Base-by-base conservation (phyloP, 2,888 invertebrate species). In the Harmothoe impar region DNA sequence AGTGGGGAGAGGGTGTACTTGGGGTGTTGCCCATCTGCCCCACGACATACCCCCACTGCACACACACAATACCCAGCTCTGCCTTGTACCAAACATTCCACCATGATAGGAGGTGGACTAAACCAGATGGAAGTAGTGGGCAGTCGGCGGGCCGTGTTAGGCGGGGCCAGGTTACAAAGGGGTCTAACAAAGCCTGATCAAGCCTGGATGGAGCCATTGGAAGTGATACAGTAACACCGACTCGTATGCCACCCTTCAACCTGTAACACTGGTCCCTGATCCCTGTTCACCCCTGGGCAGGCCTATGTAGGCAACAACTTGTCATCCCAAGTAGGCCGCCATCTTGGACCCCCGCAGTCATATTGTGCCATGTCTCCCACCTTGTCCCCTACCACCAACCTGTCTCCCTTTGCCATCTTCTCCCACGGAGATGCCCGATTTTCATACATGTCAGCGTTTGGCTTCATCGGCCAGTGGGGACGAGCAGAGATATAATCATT, bases 201-300 rank as follows among this genome's bases (percentile, higher is more conserved):
- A 35, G 81, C 81, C 81, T 81, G 81, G 35, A 35, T 81, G 81
- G 81, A 33, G 81, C 81, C 43, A 35, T 81, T 81, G 5, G 35
- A 1, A 3, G 43, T 7, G 15, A 35, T 35, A 81, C 35, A 81
- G 81, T 81, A 81, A 33, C 81, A 77, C n/a, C 62, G 25, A 17
- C 31, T 17, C 31, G 29, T 31, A 77, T 25, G 29, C 29, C 31
- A 77, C 77, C 29, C 77, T 25, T 10, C 31, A 20, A n/a, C 62
- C 12, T n/a, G 62, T 43, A 43, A 43, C 43, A n/a, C 62, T 15
- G 7, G 20, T 3, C 62, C 3, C 62, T 62, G 62, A 62, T 62
- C 62, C 62, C 62, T 62, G 3, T 62, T 62, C 62, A 62, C 0
- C 43, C 43, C 43, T 43, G 5, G 5, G 10, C 43, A 7, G 43